Evolutionary conservation across 1,140 invertebrate species (phyloP).

Genomic region (Bursaphelenchus mucronatus): DNA sequence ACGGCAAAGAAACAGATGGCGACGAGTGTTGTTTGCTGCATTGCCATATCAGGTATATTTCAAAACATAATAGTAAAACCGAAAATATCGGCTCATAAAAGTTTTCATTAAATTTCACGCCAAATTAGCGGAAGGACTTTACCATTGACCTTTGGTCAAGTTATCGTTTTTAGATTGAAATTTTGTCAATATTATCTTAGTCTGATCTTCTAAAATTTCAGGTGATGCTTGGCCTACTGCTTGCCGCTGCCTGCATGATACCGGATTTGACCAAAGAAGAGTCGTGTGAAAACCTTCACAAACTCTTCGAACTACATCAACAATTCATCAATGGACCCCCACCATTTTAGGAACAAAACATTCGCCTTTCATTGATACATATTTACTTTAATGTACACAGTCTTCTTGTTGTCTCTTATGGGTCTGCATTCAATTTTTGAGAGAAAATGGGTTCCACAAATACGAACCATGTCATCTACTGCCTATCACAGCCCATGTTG

Average conservation of each 20-base stretch:
- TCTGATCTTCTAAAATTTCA: conserved; percentile 9
- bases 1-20: conserved; percentile 12
- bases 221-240: conserved; percentile 27
- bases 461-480: no score
- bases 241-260: conserved; percentile 25
- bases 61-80: not conserved
- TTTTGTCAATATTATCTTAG: not conserved
- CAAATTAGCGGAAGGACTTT: no score
- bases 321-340: conserved; percentile 20
- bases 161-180: not conserved
- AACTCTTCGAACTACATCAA: conserved; percentile 22
- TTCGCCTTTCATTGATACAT: no score
- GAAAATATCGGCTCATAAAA: no score
- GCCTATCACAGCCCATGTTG: no score
- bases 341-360: conserved; percentile 1
- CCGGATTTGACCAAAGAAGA: conserved; percentile 19
- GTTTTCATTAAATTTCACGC: no score
- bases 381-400: no score
- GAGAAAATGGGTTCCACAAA: no score
- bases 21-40: conserved; percentile 21
- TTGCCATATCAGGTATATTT: conserved; percentile 14
- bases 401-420: no score
- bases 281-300: conserved; percentile 22
- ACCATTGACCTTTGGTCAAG: no score
- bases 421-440: no score